A percentile compares a stretch with the other conserved stretches of the same genome.
Evolutionary conservation across 1,140 invertebrate genomes (phyloP).

Genomic region (Adelges cooleyi): DNA sequence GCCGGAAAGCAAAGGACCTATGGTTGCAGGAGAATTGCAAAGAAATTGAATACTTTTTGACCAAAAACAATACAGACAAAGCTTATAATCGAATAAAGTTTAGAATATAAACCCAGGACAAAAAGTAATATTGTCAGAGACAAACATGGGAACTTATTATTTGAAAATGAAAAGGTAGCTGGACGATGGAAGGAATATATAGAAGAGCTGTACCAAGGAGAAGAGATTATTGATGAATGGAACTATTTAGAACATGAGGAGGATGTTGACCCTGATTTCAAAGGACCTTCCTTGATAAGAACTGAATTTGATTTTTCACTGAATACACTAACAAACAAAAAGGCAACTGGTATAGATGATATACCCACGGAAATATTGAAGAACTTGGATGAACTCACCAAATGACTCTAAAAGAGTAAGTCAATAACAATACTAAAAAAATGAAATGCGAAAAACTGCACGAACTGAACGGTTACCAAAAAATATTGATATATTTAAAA

Average conservation of each 20-base stretch:
- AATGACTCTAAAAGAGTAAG: constrained; percentile 1
- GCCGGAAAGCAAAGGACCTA: not conserved
- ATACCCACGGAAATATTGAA: constrained; percentile 4
- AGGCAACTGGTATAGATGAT: not conserved
- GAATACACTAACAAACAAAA: not conserved
- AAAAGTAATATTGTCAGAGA: constrained; percentile 10
- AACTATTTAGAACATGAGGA: constrained; percentile 5
- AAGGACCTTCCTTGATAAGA: not conserved
- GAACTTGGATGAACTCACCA: not conserved
- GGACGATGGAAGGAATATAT: constrained; percentile 15
- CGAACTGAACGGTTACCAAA: not conserved
- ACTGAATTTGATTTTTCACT: constrained; percentile 1
- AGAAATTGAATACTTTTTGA: constrained; percentile 4
- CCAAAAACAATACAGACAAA: not conserved
- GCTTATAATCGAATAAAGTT: constrained; percentile 6
- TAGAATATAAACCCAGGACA: constrained; percentile 16
- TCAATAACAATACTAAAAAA: constrained; percentile 13
- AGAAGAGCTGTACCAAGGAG: constrained; percentile 17
- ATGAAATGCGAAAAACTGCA: not conserved
- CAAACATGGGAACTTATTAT: constrained; percentile 1
- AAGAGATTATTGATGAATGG: constrained; percentile 6
- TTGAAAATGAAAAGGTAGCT: constrained; percentile 18
- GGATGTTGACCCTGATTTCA: constrained; percentile 5
- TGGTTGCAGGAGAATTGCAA: constrained; percentile 5
- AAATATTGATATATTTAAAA: not conserved